Conservation (phyloP, 2,888 invertebrate species). For the Drosophila nr. medialis region DNA sequence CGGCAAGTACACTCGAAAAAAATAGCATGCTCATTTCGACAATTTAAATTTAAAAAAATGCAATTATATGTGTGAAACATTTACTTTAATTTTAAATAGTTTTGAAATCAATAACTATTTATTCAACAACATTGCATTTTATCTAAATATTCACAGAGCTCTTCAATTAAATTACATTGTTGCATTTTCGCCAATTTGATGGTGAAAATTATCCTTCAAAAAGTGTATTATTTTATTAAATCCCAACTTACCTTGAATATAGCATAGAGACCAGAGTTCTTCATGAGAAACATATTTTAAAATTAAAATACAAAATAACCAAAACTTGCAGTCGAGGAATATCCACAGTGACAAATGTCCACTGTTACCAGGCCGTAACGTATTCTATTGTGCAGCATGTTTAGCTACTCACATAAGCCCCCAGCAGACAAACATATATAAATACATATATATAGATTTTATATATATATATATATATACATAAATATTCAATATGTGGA, state of each 20-base stretch:
- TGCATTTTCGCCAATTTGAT: background rate
- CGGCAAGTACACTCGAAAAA: background rate
- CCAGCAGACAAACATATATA: slow-evolving; percentile 3
- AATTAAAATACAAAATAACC: background rate
- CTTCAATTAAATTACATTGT: background rate
- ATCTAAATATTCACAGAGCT: background rate
- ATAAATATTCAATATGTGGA: slow-evolving; percentile 66
- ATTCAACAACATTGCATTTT: background rate
- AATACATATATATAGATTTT: background rate
- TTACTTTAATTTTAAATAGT: background rate
- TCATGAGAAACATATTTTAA: background rate
- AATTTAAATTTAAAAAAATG: background rate
- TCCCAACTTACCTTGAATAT: background rate
- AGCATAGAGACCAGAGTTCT: background rate
- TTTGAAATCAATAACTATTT: background rate
- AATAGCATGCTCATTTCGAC: background rate
- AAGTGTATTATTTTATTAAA: background rate
- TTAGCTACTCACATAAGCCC: slow-evolving; percentile 17
- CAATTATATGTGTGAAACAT: background rate
- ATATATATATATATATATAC: slow-evolving; percentile 1
- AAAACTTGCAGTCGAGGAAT: background rate
- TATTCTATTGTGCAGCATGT: slow-evolving; percentile 13
- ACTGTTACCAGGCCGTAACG: background rate
- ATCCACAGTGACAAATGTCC: slow-evolving; percentile 6
- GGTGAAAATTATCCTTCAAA: background rate